Percentiles rank a stretch among this genome's conserved stretches.
Conservation (phyloP, 1,140 invertebrate species). For the Conus betulinus region DNA sequence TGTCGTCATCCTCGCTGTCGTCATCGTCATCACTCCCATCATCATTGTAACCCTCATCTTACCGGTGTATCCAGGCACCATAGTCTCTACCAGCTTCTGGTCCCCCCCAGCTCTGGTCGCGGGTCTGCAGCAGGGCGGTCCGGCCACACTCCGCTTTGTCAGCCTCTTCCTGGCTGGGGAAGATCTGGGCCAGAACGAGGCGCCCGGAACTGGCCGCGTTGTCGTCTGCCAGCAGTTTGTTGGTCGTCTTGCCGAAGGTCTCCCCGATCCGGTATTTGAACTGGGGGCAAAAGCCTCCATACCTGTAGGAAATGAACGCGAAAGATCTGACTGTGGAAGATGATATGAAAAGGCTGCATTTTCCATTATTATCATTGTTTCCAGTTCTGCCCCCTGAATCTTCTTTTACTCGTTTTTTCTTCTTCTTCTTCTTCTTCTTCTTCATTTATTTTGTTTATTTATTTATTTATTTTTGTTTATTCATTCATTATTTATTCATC, state of each 20-base stretch:
- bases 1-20: too few relatives aligned
- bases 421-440: too few relatives aligned
- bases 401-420: too few relatives aligned
- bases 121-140: conserved; percentile 39
- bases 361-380: too few relatives aligned
- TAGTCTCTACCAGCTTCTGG: conserved; percentile 65
- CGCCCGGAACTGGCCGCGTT: conserved; percentile 63
- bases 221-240: conserved; percentile 54
- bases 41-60: not conserved
- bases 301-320: conserved; percentile 44
- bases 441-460: too few relatives aligned
- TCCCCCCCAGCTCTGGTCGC: conserved; percentile 65
- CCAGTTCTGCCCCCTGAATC: too few relatives aligned
- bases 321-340: not conserved
- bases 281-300: conserved; percentile 70
- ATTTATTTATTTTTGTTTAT: not conserved
- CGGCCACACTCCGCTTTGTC: conserved; percentile 22
- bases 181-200: conserved; percentile 60
- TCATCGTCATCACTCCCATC: not conserved
- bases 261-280: conserved; percentile 68
- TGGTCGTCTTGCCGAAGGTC: conserved; percentile 67
- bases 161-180: conserved; percentile 35
- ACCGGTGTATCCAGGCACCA: conserved; percentile 57
- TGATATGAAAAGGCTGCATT: not conserved
- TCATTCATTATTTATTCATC: not conserved